Conservation (phyloP, 2,888 invertebrate genomes). For the Eubasilissa splendida region DNA sequence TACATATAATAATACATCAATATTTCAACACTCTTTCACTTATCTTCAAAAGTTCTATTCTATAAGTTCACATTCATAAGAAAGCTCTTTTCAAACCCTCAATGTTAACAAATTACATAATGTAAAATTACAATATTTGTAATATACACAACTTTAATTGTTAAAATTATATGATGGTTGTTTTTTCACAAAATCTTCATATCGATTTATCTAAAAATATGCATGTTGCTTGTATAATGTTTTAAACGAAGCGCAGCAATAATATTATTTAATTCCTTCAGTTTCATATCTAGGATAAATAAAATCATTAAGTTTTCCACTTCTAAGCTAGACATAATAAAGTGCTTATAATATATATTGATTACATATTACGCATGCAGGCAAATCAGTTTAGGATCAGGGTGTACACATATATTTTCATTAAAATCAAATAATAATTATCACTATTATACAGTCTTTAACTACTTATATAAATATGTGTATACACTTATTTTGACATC, state of each 20-base stretch:
- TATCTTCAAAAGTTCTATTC: not conserved
- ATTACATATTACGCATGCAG: constrained; percentile 15
- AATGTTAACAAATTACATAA: not conserved
- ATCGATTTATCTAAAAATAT: too few species aligned
- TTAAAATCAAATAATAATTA: constrained; percentile 37
- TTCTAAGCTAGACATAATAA: constrained; percentile 9
- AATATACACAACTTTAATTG: not conserved
- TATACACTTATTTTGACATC: constrained; percentile 52
- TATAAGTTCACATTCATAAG: constrained; percentile 42
- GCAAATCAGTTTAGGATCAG: constrained; percentile 15
- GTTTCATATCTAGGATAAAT: not conserved
- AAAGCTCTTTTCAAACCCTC: constrained; percentile 7
- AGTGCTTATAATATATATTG: not conserved
- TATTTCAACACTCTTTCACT: too few species aligned
- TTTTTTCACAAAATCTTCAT: too few species aligned
- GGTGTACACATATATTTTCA: constrained; percentile 26
- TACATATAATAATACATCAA: too few species aligned
- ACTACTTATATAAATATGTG: constrained; percentile 50
- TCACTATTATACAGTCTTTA: constrained; percentile 54
- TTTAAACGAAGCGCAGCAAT: too few species aligned
- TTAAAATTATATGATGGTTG: not conserved
- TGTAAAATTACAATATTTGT: too few species aligned
- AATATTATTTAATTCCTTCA: not conserved
- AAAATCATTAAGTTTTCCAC: not conserved
- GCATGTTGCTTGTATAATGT: too few species aligned